Evolutionary conservation across 2,888 invertebrate species (phyloP), one percentile per base, ranked within the genome.

Genomic region (Caradrina kadenii): DNA sequence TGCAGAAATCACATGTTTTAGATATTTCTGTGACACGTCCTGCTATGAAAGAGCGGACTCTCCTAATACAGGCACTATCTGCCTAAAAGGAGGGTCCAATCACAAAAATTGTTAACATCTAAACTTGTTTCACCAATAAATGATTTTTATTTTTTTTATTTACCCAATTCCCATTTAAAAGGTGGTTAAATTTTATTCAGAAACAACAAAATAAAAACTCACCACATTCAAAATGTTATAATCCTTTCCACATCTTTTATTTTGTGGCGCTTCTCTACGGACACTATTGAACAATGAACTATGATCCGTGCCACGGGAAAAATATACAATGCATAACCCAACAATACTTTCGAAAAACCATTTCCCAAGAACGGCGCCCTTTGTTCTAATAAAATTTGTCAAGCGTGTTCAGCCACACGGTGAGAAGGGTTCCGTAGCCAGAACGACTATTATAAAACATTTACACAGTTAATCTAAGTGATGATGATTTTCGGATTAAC

Each of bases 331-430:
- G 85, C 80, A 77, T 75, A 67, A 68, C 66, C 69, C 83, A 90
- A 91, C 92, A 93, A 92, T 91, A 89, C 88, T 88, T 82, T 87
- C 81, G 83, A 85, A 87, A 88, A 87, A 82, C 84, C 87, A 88
- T 92, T 93, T 91, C 93, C 91, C 91, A 89, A 91, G 90, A 91
- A 88, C 87, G 79, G 82, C 77, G 62, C 73, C 81, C 90, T 90
- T 93, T 93, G 92, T 93, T 91, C 89, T 79, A 82, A 78, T 80
- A 85, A 89, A 88, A 89, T 50, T 11, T 22, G 52, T 0, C 2
- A 56, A 72, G 52, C 22, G 19, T 4, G 2, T 22, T 2, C 11
- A 5, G 17, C 13, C 13, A 48, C 26, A 3, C 5, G 15, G 10
- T 19, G 11, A 35, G 1, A 3, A 21, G 31, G 69, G 58, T 53